Evolutionary conservation across 2,797 vertebrate species (phyloP), one percentile per base, ranked within the genome.

Genomic region (Lepidocolaptes lacrymiger): DNA sequence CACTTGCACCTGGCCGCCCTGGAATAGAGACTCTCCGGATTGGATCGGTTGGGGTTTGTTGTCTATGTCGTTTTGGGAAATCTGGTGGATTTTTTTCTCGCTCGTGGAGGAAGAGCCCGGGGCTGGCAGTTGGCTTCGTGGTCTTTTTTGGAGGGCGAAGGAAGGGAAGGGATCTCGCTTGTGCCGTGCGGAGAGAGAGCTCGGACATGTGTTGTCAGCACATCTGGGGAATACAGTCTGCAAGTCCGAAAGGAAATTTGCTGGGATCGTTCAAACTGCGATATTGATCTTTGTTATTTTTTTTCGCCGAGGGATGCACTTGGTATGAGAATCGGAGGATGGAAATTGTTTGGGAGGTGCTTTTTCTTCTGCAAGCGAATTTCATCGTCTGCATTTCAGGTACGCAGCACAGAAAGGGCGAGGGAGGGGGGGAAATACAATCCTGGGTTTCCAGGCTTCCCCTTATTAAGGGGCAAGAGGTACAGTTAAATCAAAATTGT

Each of bases 271-370:
- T 98, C 98, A 96, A 98, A 98, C 98, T 98, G 98, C 98, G 97
- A 97, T 98, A 98, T 98, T 99, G 98, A 99, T 98, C 97, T 97
- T 92, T 94, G 97, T 96, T 96, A 91, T 95, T 95, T 94, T 95
- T 91, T 98, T 97, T 97, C 98, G 96, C 98, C 98, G 98, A 98
- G 98, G 98, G 97, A 99, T 99, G 99, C 98, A 97, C 98, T 98
- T 99, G 99, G 99, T 98, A 99, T 99, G 99, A 99, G 98, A 98
- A 98, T 98, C 98, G 95, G 98, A 99, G 97, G 97, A 99, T 99
- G 99, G 99, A 99, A 99, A 98, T 99, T 98, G 98, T 99, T 98
- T 99, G 98, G 99, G 99, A 99, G 98, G 98, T 99, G 98, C 97
- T 99, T 97, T 98, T 99, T 97, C 98, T 99, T 97, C 98, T 99